Base-by-base conservation (phyloP, 2,888 invertebrate species). In the Rhamnusium bicolor region DNA sequence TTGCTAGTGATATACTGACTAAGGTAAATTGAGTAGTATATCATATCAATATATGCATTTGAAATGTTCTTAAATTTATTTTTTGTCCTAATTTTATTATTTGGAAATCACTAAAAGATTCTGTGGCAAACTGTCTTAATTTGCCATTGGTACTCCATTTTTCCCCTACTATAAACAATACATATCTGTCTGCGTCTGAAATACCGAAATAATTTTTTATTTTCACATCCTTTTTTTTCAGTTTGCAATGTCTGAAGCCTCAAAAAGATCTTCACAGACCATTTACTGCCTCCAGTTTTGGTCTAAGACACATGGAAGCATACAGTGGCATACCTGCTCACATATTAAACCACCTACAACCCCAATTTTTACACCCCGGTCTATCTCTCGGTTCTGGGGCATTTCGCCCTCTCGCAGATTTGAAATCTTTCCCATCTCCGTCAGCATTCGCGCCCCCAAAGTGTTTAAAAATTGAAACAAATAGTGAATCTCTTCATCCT, bases 361-460 rank as follows among this genome's bases (percentile, higher is more conserved):
- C 93, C 78, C 94, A 93, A 85, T 92, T 94, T 84, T 89, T 94
- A 74, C 93, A 93, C 83, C 93, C 93, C 27, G 90, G 90, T 51
- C 88, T 94, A 74, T 91, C 92, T 51, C 90, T 92, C 80, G 90
- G 90, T 73, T 89, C 90, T 60, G 90, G 91, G 75, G 91, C 91
- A 49, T 92, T 92, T 84, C 89, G 92, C 73, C 92, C 92, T 3
- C 86, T 91, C 69, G 90, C 92, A 71, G 89, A 91, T 78, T 87
- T 90, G 73, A 90, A 90, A 84, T 88, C 90, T 80, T 89, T 91
- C 79, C 87, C 88, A 19, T 88, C 89, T 54, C 91, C 91, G 70
- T 93, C 93, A 83, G 93, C 93, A 19, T 93, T 93, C 87, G 92
- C 92, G 82, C 92, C 93, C 91, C 93, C 93, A 49, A 93, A 93